Evolutionary conservation across 2,113 vertebrate genomes (phyloP), one percentile per base, ranked within the genome.

Genomic region (Hippotragus niger): DNA sequence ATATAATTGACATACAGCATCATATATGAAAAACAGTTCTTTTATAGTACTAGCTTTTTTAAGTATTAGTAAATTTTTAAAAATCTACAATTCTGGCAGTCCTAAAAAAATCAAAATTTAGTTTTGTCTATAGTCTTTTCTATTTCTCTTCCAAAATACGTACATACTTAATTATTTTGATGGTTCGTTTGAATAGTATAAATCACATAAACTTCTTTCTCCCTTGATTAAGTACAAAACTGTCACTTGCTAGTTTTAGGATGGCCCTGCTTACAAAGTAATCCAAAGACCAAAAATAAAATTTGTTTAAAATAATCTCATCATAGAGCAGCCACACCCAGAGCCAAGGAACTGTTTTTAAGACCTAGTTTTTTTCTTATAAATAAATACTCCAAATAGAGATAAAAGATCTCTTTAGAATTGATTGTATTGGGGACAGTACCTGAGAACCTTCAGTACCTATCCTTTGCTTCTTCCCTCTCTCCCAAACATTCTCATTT

Each of bases 231-330:
- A 96, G 6, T 62, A 82, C 16, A 89, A 85, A 91, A 81, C 87
- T 93, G 45, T 50, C 52, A 87, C 67, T 94, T 96, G 62, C 57
- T 85, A 91, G n/a, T 95, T 88, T 97, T 96, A 94, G 40, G 25
- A 74, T 96, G 53, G 50, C 29, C 67, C 53, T 95, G 11, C 88
- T 82, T 91, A 95, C 50, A 85, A 95, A 96, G 88, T 84, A 96
- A 95, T 94, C 80, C 87, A 96, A 64, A 95, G 7, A 60, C 67
- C 71, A 96, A 97, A 93, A 96, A 90, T 96, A 93, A 97, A 95
- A 74, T 90, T 83, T 78, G 45, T 67, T 93, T 95, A 87, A 97
- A 97, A 97, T 97, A 96, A 92, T 96, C 31, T 97, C 74, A 76
- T 96, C 47, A 45, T n/a, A 95, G 57, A 90, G 23, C 47, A 84